Evolutionary conservation across 37 sponge, comb jelly and placozoan genomes (phyloP).

Genomic region (Amphimedon queenslandica): DNA sequence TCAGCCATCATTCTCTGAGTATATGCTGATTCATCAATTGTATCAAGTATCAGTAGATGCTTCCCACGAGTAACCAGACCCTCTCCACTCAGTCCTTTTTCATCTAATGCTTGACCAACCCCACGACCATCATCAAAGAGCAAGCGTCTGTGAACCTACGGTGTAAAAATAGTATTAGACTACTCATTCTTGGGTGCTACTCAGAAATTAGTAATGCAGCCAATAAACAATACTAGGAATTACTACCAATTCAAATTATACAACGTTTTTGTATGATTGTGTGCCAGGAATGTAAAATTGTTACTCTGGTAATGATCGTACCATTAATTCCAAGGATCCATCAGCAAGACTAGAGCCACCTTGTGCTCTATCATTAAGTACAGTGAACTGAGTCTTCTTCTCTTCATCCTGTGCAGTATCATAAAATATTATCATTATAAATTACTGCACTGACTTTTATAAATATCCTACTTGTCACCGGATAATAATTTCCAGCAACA

Average conservation of each 20-base stretch:
- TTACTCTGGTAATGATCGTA: neutral
- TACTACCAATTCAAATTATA: no score
- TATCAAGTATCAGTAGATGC: no score
- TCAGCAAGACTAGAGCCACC: constrained; percentile 84
- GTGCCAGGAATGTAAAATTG: no score
- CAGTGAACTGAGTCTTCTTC: constrained; percentile 68
- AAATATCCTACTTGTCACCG: constrained; percentile 82
- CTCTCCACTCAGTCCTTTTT: constrained; percentile 75
- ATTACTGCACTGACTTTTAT: constrained; percentile 37
- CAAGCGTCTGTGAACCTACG: constrained; percentile 82
- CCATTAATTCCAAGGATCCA: constrained; percentile 67
- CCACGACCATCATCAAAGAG: constrained; percentile 83
- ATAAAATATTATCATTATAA: no score
- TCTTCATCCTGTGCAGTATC: constrained; percentile 22
- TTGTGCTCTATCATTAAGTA: constrained; percentile 89
- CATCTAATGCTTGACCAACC: constrained; percentile 91
- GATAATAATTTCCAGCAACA: constrained; percentile 93
- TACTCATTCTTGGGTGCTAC: no score
- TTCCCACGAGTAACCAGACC: no score
- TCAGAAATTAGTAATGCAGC: no score
- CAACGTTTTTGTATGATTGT: no score
- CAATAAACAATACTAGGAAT: no score
- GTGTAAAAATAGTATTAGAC: no score
- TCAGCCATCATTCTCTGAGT: no score
- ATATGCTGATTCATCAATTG: no score